Evolutionary conservation across 2,113 vertebrate genomes (phyloP).

Genomic region (Cyanoliseus patagonus): DNA sequence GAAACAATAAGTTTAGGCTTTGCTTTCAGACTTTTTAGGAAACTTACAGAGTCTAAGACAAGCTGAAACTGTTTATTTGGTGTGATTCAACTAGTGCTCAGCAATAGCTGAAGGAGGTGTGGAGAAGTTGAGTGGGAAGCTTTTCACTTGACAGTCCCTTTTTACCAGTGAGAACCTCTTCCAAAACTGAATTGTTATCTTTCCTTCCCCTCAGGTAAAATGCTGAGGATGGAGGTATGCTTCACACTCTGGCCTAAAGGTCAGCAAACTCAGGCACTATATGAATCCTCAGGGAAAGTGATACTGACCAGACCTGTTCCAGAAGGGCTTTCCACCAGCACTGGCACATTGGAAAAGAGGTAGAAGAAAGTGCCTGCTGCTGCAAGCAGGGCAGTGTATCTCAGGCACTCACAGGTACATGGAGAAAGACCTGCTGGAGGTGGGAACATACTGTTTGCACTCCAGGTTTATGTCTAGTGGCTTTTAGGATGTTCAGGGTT

Average conservation of each 20-base stretch:
- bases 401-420: background rate
- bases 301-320: background rate
- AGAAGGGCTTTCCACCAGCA: background rate
- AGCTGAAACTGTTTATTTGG: background rate
- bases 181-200: background rate
- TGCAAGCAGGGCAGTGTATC: background rate
- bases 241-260: background rate
- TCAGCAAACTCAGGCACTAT: background rate
- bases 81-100: background rate
- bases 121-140: background rate
- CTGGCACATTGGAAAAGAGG: background rate
- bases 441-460: background rate
- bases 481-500: background rate
- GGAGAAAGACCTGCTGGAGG: background rate
- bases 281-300: background rate
- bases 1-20: background rate
- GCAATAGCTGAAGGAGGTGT: background rate
- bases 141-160: background rate
- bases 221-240: conserved; percentile 1
- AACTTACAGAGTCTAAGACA: background rate
- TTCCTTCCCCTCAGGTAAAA: background rate
- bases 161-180: background rate
- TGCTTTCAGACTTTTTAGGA: background rate
- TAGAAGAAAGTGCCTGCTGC: background rate
- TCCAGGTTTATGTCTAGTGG: background rate